A percentile compares a stretch with the other conserved stretches of the same genome.
Evolutionary conservation across 2,888 invertebrate species (phyloP).

Genomic region (Thalpophila matura): DNA sequence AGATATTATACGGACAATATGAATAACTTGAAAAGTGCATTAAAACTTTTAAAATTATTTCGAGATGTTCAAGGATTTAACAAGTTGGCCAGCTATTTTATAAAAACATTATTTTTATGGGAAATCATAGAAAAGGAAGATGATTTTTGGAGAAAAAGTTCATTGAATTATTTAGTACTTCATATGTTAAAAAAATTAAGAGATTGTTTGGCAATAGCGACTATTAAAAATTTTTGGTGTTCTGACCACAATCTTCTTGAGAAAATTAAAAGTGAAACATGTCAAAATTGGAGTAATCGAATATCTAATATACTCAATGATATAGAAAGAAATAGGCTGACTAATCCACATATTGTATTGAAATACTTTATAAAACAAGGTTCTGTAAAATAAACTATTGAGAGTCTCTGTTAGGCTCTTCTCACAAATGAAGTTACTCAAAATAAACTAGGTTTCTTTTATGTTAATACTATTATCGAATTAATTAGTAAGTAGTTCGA

Average conservation of each 20-base stretch:
- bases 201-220: constrained; percentile 65
- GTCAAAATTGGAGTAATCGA: constrained; percentile 75
- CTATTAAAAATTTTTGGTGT: constrained; percentile 78
- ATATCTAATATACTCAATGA: constrained; percentile 69
- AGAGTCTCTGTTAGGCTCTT: too few species aligned
- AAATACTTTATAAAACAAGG: constrained; percentile 63
- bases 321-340: constrained; percentile 67
- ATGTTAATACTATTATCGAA: too few species aligned
- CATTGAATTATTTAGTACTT: constrained; percentile 72
- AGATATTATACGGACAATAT: constrained; percentile 69
- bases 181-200: constrained; percentile 75
- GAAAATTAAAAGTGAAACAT: constrained; percentile 73
- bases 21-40: constrained; percentile 75
- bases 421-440: too few species aligned
- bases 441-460: too few species aligned
- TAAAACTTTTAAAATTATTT: constrained; percentile 76
- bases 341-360: constrained; percentile 64
- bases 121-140: constrained; percentile 67
- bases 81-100: constrained; percentile 78
- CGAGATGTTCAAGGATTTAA: constrained; percentile 78
- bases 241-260: constrained; percentile 74
- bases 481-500: too few species aligned
- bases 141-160: constrained; percentile 73
- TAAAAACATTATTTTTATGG: constrained; percentile 81
- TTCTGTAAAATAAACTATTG: neutral